Conservation (phyloP, 2,113 vertebrate species). For the Syngnathus floridae region DNA sequence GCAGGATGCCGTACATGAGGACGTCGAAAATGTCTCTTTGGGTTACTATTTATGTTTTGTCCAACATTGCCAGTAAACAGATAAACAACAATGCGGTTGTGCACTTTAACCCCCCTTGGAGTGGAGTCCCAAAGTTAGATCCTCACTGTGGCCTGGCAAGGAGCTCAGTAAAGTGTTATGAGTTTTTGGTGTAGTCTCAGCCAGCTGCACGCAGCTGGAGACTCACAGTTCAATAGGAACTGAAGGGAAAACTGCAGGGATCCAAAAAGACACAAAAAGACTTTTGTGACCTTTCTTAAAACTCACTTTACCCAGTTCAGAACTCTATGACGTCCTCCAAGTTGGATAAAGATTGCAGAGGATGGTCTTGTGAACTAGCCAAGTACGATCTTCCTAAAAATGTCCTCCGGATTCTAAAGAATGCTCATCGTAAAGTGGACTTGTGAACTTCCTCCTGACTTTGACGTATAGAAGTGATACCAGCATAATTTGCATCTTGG, state of each 20-base stretch:
- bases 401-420: too few relatives aligned
- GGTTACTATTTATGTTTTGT: slow-evolving; percentile 15
- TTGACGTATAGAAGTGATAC: too few relatives aligned
- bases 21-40: slow-evolving; percentile 21
- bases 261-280: neutral
- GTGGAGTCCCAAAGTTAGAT: slow-evolving; percentile 56
- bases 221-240: slow-evolving; percentile 41
- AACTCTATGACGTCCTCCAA: neutral
- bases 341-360: neutral
- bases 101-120: neutral
- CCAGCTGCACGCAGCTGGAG: slow-evolving; percentile 75
- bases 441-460: too few relatives aligned
- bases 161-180: slow-evolving; percentile 35
- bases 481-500: too few relatives aligned
- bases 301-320: neutral
- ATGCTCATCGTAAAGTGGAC: too few relatives aligned
- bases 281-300: neutral
- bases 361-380: too few relatives aligned
- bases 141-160: slow-evolving; percentile 24
- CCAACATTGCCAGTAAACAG: slow-evolving; percentile 12
- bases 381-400: too few relatives aligned
- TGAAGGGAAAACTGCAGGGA: slow-evolving; percentile 25
- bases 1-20: slow-evolving; percentile 24
- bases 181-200: slow-evolving; percentile 60
- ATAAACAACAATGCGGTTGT: slow-evolving; percentile 37